phyloP scores from a whole-genome alignment of 1,140 invertebrate genomes.

The Sipha flava region DNA sequence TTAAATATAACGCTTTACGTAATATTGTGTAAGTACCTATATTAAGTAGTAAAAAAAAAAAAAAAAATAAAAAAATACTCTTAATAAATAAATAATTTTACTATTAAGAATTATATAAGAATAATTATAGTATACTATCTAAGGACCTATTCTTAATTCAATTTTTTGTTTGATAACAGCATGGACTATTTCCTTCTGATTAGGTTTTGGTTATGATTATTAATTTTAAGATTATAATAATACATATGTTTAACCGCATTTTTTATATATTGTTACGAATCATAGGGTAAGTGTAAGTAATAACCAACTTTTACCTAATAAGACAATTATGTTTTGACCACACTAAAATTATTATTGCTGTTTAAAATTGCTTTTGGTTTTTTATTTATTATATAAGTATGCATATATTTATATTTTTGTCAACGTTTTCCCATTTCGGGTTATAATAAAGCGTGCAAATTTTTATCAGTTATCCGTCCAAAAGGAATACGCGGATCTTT shows the following conservation, averaged over 20 bases:
- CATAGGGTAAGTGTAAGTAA: background rate
- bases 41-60: too few relatives aligned
- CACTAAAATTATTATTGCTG: background rate
- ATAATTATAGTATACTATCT: too few relatives aligned
- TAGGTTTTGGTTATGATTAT: background rate
- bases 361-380: background rate
- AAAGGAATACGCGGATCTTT: background rate
- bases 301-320: background rate
- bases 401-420: background rate
- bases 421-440: background rate
- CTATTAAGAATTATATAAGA: too few relatives aligned
- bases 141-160: too few relatives aligned
- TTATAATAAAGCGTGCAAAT: background rate
- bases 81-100: too few relatives aligned
- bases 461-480: slow-evolving; percentile 29
- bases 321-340: background rate
- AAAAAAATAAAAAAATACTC: too few relatives aligned
- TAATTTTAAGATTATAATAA: too few relatives aligned
- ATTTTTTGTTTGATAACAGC: background rate
- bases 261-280: background rate
- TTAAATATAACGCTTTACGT: too few relatives aligned
- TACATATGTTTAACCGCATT: background rate
- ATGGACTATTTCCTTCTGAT: background rate
- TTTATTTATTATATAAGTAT: background rate
- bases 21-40: too few relatives aligned